A percentile compares a stretch with the other conserved stretches of the same genome.
Conservation (phyloP, 2,797 vertebrate species). For the Pipistrellus nathusii region DNA sequence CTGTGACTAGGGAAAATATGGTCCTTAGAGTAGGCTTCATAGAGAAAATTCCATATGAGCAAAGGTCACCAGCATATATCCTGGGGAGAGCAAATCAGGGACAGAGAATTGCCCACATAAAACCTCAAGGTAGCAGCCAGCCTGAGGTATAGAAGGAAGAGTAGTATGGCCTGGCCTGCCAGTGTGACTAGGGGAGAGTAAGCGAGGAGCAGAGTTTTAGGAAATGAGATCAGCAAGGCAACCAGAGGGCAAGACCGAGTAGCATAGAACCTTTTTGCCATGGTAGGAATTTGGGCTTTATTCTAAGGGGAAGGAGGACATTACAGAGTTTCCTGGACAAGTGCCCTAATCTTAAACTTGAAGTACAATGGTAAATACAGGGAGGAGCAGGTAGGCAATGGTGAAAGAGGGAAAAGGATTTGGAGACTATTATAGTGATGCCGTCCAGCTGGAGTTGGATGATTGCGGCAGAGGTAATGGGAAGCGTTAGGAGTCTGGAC, state of each 20-base stretch:
- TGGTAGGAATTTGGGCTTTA: background rate
- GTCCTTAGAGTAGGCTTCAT: background rate
- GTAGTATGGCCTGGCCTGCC: background rate
- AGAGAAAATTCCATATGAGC: background rate
- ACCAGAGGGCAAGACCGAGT: background rate
- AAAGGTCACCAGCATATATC: background rate
- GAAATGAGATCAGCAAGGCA: background rate
- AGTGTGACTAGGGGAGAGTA: no score
- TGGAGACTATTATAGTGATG: background rate
- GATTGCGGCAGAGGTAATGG: background rate
- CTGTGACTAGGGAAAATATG: background rate
- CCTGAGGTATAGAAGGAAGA: background rate
- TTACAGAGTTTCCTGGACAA: background rate
- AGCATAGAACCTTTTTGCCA: background rate
- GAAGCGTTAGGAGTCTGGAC: background rate
- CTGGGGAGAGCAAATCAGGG: background rate
- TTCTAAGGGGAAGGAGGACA: background rate
- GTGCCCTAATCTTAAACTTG: background rate
- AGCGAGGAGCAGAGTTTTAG: background rate
- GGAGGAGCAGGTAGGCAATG: background rate
- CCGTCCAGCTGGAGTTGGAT: background rate
- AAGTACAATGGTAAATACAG: background rate
- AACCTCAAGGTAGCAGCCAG: background rate
- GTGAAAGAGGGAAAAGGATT: background rate
- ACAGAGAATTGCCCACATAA: background rate